Base-by-base conservation (phyloP, 2,888 invertebrate species). In the Acanthosepion lycidas region DNA sequence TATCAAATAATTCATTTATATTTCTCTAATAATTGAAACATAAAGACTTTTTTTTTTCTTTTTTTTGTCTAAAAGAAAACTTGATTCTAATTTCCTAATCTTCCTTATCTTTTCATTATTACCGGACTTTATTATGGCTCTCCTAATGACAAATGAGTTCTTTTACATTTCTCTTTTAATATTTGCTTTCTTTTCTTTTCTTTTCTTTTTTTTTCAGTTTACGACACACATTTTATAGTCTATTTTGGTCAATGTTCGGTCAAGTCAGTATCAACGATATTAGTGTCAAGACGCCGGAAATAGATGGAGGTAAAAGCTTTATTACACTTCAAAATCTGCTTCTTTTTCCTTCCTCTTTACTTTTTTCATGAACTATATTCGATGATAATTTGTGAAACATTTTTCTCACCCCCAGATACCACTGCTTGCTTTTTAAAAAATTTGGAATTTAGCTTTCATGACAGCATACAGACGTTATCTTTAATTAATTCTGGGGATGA, bases 211-310 rank as follows among this genome's bases (percentile, higher is more conserved):
- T 93, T 95, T 96, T 33, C 96, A 97, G 97, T 92, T 96, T 97
- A 94, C 96, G 96, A 91, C 97, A 97, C 94, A 97, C 97, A 92
- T 96, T 97, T 95, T 97, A 96, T 96, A 97, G 97, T 95, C 95
- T 97, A 94, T 97, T 97, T 95, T 97, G 97, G 97, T 97, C 97
- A 49, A 97, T 97, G 97, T 97, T 97, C 96, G 97, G 97, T 49
- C 97, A 97, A 95, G 96, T 97, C 94, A 97, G 96, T 95, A 96
- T 97, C 92, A 96, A 96, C 91, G 97, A 97, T 94, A 96, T 97
- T 93, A 96, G 96, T 91, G 97, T 97, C 4, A 96, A 96, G 94
- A 96, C 96, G 92, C 97, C 97, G 18, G 96, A 96, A 15, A 96
- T 96, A 23, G 96, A 96, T 49, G 96, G 97, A 96, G 96, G 97